Conservation (phyloP, 1,140 invertebrate genomes). For the Tenebrio molitor region DNA sequence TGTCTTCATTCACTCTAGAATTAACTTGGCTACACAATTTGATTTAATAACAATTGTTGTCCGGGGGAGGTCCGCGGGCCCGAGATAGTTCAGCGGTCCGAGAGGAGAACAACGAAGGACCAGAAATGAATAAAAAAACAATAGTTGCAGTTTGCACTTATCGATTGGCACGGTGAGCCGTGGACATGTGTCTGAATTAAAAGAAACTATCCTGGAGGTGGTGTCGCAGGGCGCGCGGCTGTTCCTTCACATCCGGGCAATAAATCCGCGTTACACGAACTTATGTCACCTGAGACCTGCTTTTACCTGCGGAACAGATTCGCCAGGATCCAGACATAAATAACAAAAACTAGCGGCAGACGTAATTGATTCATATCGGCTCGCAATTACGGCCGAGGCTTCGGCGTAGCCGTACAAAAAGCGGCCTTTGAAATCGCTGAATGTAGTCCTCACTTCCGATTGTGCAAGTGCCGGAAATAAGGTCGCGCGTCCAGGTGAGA, state of each 20-base stretch:
- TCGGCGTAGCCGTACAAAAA: neutral
- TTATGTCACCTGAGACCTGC: conserved; percentile 49
- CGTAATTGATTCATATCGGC: conserved; percentile 39
- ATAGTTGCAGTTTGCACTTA: too few relatives aligned
- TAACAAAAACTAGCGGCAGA: conserved; percentile 33
- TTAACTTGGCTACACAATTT: conserved; percentile 21
- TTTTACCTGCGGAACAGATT: conserved; percentile 27
- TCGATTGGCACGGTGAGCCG: too few relatives aligned
- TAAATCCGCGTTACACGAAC: conserved; percentile 47
- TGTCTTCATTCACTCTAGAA: conserved; percentile 9
- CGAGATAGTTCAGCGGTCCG: too few relatives aligned
- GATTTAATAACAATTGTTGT: conserved; percentile 16
- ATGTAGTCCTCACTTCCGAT: conserved; percentile 44
- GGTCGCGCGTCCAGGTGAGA: conserved; percentile 53
- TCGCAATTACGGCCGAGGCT: conserved; percentile 28
- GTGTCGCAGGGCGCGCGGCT: neutral
- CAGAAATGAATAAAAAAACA: too few relatives aligned
- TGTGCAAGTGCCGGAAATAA: conserved; percentile 50
- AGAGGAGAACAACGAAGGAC: too few relatives aligned
- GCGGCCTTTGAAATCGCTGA: conserved; percentile 33
- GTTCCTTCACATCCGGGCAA: conserved; percentile 26
- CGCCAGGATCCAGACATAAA: conserved; percentile 13
- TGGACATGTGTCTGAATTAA: conserved; percentile 48
- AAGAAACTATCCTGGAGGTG: conserved; percentile 20
- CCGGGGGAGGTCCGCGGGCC: too few relatives aligned